These are phyloP conservation scores for Ellobius talpinus DNA, from an alignment of 2,113 vertebrate species.

Conservation along the genomic window DNA sequence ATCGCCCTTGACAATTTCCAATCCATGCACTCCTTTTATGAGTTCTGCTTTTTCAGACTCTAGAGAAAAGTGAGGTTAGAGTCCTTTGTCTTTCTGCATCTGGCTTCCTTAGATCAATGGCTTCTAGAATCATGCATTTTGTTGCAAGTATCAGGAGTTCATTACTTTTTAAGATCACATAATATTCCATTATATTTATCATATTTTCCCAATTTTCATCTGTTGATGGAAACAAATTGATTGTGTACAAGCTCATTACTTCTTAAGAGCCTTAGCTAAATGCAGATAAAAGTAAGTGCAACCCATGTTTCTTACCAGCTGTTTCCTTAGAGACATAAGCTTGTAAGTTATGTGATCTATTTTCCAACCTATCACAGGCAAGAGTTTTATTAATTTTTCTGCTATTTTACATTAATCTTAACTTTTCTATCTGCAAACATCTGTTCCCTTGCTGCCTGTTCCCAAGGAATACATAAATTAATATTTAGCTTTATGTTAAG, in stretches of 20 bases:
- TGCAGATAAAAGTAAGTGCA: not conserved
- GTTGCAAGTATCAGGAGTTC: not conserved
- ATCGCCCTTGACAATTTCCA: not conserved
- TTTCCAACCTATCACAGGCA: not conserved
- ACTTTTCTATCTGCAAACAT: not conserved
- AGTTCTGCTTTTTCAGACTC: not conserved
- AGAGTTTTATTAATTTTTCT: slow-evolving; percentile 42
- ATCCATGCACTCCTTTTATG: not conserved
- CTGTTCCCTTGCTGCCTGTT: not conserved
- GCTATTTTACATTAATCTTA: not conserved
- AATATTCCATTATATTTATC: not conserved
- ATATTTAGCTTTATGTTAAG: slow-evolving; percentile 12
- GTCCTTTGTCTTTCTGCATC: not conserved
- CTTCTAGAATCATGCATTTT: not conserved
- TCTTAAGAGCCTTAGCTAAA: not conserved
- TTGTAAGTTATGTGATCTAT: not conserved
- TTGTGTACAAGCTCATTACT: not conserved
- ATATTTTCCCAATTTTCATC: not conserved
- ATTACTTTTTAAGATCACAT: not conserved
- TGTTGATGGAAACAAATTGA: not conserved
- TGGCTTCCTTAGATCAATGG: not conserved
- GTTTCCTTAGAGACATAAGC: not conserved
- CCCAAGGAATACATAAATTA: not conserved
- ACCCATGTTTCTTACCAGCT: not conserved
- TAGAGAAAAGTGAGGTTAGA: not conserved